These are phyloP conservation scores for Polylopha cassiicola DNA, from an alignment of 2,888 invertebrate species.

Conservation along the genomic window DNA sequence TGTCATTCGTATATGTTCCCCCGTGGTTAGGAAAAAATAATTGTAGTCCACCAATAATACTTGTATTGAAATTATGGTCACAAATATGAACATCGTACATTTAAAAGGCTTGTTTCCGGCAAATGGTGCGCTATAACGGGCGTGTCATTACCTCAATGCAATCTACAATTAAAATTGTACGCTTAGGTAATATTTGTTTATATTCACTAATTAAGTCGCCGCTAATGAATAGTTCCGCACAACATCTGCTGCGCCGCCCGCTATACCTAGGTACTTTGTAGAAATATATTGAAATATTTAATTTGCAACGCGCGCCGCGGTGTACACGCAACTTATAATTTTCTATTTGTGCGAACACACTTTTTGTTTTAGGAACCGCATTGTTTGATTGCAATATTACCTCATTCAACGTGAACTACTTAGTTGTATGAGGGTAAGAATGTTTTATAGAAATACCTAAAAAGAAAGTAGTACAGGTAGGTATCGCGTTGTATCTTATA, in stretches of 20 bases:
- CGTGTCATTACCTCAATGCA: conserved; percentile 50
- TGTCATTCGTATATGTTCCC: too few species aligned
- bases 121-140: conserved; percentile 17
- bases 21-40: too few species aligned
- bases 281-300: conserved; percentile 61
- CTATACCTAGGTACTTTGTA: conserved; percentile 50
- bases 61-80: conserved; percentile 1
- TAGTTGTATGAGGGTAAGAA: too few species aligned
- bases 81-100: too few species aligned
- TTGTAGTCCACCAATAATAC: neutral
- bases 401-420: too few species aligned
- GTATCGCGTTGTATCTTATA: too few species aligned
- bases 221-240: conserved; percentile 69
- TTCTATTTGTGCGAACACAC: conserved; percentile 51
- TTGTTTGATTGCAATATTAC: conserved; percentile 26
- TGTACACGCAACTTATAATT: conserved; percentile 47
- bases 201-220: conserved; percentile 69
- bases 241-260: conserved; percentile 61
- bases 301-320: conserved; percentile 49
- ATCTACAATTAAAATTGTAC: conserved; percentile 64
- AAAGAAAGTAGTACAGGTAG: too few species aligned
- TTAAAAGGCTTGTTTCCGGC: conserved; percentile 18
- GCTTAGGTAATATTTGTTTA: conserved; percentile 72
- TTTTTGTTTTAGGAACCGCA: conserved; percentile 35
- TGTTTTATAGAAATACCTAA: too few species aligned